Conservation (phyloP, 2,797 vertebrate genomes). For the Danio choprae region DNA sequence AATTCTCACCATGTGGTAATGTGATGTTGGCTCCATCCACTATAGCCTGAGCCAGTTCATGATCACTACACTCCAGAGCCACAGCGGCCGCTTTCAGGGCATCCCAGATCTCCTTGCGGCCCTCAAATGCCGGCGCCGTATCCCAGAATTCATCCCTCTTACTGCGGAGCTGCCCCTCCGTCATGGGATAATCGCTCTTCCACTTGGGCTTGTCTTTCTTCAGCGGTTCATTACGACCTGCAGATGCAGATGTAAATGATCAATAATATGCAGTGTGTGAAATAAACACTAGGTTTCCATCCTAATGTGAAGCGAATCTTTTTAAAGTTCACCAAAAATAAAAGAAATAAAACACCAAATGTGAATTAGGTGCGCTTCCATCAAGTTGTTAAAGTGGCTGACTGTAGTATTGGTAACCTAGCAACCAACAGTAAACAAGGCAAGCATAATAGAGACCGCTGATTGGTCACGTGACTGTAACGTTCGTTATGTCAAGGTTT, state of each 20-base stretch:
- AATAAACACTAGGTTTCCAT: too few species aligned
- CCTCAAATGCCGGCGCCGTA: slow-evolving; percentile 96
- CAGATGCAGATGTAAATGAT: background rate
- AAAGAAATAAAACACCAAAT: too few species aligned
- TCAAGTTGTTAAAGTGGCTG: too few species aligned
- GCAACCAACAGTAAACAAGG: too few species aligned
- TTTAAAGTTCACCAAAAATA: too few species aligned
- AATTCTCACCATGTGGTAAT: slow-evolving; percentile 89
- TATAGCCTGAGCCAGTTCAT: slow-evolving; percentile 95
- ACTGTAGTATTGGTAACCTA: too few species aligned
- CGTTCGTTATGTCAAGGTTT: too few species aligned
- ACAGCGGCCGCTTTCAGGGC: slow-evolving; percentile 94
- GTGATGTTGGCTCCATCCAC: slow-evolving; percentile 97
- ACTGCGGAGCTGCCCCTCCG: slow-evolving; percentile 95
- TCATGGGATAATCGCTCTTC: slow-evolving; percentile 99
- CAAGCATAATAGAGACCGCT: too few species aligned
- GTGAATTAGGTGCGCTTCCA: too few species aligned
- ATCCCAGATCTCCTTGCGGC: slow-evolving; percentile 99
- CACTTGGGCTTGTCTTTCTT: slow-evolving; percentile 96
- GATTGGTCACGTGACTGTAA: too few species aligned
- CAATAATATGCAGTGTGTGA: background rate
- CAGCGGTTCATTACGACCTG: slow-evolving; percentile 94
- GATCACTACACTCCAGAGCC: slow-evolving; percentile 92
- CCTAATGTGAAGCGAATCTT: too few species aligned
- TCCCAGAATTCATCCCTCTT: slow-evolving; percentile 99